A percentile compares a stretch with the other conserved stretches of the same genome.
These are phyloP conservation scores for Scaptomyza flava DNA, from an alignment of 2,888 invertebrate species.

Conservation along the genomic window DNA sequence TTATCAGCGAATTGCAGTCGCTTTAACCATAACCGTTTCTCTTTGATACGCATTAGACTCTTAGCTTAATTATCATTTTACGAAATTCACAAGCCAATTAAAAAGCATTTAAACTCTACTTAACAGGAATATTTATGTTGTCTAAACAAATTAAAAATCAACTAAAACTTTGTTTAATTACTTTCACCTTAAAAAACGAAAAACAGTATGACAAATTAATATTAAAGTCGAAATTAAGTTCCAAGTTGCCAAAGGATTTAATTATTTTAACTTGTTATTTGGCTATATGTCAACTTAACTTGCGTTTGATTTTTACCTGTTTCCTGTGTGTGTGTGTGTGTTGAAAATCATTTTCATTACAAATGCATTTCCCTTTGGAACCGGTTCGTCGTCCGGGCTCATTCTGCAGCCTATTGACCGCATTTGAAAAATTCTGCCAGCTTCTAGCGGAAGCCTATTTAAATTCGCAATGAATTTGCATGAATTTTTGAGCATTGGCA, in stretches of 20 bases:
- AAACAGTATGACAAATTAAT: not conserved
- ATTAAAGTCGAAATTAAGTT: constrained; percentile 1
- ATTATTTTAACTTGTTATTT: constrained; percentile 45
- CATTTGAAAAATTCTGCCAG: constrained; percentile 51
- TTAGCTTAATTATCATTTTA: not conserved
- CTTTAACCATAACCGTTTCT: not conserved
- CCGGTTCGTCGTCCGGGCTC: constrained; percentile 6
- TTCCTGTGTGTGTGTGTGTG: constrained; percentile 15
- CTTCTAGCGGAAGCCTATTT: constrained; percentile 45
- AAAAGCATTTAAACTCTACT: no score
- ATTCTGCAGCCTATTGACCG: constrained; percentile 67
- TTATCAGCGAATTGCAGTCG: constrained; percentile 45
- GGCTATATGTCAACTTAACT: constrained; percentile 14
- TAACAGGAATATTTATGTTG: no score
- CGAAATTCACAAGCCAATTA: no score
- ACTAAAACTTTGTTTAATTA: no score
- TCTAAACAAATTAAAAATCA: no score
- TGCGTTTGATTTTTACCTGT: constrained; percentile 10
- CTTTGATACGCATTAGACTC: not conserved
- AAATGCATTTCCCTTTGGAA: constrained; percentile 66
- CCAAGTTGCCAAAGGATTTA: not conserved
- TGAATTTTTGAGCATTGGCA: constrained; percentile 49
- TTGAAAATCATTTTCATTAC: constrained; percentile 63
- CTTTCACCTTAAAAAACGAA: no score
- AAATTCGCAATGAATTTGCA: constrained; percentile 76